Base-by-base conservation (phyloP, 2,113 vertebrate species). In the Zosterops lateralis region DNA sequence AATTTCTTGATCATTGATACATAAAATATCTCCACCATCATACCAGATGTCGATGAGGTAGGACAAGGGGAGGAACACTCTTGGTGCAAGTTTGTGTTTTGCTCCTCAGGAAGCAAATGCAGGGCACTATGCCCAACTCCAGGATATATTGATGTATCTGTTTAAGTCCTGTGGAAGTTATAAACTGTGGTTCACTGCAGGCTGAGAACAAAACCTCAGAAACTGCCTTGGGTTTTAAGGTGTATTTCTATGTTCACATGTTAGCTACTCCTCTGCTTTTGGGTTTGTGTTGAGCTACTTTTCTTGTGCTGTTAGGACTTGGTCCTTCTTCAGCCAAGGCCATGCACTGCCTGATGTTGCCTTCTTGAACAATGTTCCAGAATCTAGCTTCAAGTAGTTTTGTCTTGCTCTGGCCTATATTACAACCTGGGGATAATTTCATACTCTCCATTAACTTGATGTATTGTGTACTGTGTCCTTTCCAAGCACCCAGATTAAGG, bases 21-120 rank as follows among this genome's bases (percentile, higher is more conserved):
- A 36, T 17, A 31, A 68, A 75, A 60, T 53, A 38, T 11, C 15
- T 32, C 11, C 20, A 24, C 17, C 12, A 54, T n/a, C 32, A 58
- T 24, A 11, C 5, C 19, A 56, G n/a, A 38, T 22, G 24, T 60
- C 12, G 13, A 38, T 62, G n/a, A 60, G 15, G 7, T 7, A 56
- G 32, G 32, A 31, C 12, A 62, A 74, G 10, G 13, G 58, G n/a
- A 68, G 13, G 32, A 72, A 42, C 0, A 0, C 18, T 45, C 6
- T 13, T 11, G 17, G 7, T 14, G 10, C 17, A 77, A 12, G 29
- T 51, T 19, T n/a, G 17, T 70, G 29, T 29, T 78, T 82, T 66
- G 14, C 10, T 8, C 7, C 28, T 71, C 0, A 0, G 32, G 13
- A 32, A 87, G 64, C 29, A 89, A 50, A 57, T 19, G 11, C 1